Base-by-base conservation (phyloP, 2,888 invertebrate species). In the Helleia helle region DNA sequence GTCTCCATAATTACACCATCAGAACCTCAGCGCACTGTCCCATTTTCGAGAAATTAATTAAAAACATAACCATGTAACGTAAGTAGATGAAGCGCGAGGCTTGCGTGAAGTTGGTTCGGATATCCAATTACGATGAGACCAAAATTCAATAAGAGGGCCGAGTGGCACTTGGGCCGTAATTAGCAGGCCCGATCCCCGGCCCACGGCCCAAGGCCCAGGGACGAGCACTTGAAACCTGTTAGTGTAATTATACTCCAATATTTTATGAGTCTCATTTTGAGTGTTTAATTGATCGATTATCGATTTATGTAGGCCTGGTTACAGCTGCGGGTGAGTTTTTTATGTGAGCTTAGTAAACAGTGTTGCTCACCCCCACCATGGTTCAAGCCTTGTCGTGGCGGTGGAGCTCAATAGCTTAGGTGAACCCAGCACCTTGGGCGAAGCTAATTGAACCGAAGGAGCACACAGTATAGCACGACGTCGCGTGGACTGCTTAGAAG, bases 121-220 rank as follows among this genome's bases (percentile, higher is more conserved):
- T 22, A 42, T 38, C 38, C 42, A 42, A 42, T 42, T 42, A 42
- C 38, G 22, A 22, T 5, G 22, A 5, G 22, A 22, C 22, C 22
- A 22, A 22, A 30, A 30, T 38, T 38, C 37, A 42, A 42, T 42
- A 42, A 42, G 13, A 38, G 12, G n/a, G 18, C 13, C 31, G 2
- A 3, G 4, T 4, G 18, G 4, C 3, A 5, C 22, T 22, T 5
- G 22, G 22, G 22, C 22, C 8, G 22, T 22, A 22, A 22, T 5
- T 22, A 22, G 2, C 2, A 8, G 5, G 22, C 8, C 2, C 22
- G 6, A 2, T n/a, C n/a, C n/a, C n/a, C n/a, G n/a, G n/a, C n/a
- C n/a, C n/a, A n/a, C n/a, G n/a, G n/a, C n/a, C n/a, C n/a, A n/a
- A n/a, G n/a, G n/a, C n/a, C 2, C 7, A 8, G 22, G 8, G 6